Percentiles rank a stretch among this genome's conserved stretches.
phyloP scores from a whole-genome alignment of 1,140 invertebrate genomes.

The Drosophila arizonae region DNA sequence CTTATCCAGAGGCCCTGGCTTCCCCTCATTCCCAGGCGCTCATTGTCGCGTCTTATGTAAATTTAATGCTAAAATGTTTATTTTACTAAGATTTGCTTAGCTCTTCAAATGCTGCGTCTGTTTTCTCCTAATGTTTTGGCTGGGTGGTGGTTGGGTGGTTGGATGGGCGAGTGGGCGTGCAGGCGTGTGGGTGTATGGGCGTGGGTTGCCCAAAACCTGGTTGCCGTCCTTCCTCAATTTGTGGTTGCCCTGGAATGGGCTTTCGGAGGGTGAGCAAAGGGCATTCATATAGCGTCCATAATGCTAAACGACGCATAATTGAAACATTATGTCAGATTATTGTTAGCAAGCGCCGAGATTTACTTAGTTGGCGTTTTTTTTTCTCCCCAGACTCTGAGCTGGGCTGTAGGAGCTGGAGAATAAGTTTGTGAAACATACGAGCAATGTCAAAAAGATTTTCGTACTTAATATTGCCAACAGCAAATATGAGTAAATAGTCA shows the following conservation, averaged over 20 bases:
- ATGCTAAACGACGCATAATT: slow-evolving; percentile 80
- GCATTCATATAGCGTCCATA: slow-evolving; percentile 52
- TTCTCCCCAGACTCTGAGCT: slow-evolving; percentile 1
- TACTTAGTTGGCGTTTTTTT: slow-evolving; percentile 71
- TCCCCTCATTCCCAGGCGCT: slow-evolving; percentile 13
- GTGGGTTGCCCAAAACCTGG: neutral
- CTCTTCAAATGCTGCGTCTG: slow-evolving; percentile 64
- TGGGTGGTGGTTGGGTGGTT: slow-evolving; percentile 10
- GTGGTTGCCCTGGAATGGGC: slow-evolving; percentile 18
- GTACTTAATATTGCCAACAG: slow-evolving; percentile 46
- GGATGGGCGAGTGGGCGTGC: neutral
- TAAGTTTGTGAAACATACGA: slow-evolving; percentile 59
- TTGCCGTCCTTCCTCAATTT: slow-evolving; percentile 23
- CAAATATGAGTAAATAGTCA: slow-evolving; percentile 56
- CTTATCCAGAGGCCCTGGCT: slow-evolving; percentile 4
- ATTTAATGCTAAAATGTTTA: slow-evolving; percentile 82
- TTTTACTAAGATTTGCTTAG: slow-evolving; percentile 78
- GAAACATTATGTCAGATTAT: slow-evolving; percentile 82
- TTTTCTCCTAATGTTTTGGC: slow-evolving; percentile 51
- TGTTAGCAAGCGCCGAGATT: slow-evolving; percentile 74
- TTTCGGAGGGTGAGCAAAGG: slow-evolving; percentile 11
- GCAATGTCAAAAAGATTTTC: slow-evolving; percentile 67
- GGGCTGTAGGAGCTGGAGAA: slow-evolving; percentile 23
- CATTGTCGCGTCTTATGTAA: slow-evolving; percentile 77
- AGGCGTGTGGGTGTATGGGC: neutral